Conservation (phyloP, 2,113 vertebrate genomes). For the Acrocephalus kingi region DNA sequence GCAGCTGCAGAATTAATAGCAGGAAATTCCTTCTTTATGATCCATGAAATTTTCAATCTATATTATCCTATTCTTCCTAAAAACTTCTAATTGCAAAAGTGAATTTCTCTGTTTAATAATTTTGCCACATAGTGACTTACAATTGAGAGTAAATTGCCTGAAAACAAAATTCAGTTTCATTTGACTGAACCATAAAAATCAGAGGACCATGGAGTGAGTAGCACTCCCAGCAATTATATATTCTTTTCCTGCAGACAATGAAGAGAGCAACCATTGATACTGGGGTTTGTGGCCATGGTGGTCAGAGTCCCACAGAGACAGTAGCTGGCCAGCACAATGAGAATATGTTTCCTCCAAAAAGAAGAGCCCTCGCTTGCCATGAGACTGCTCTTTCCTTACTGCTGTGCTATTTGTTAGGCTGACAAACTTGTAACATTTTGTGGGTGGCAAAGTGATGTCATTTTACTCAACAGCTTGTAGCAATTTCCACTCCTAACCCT, state of each 20-base stretch:
- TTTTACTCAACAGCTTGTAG: constrained; percentile 63
- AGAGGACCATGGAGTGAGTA: not conserved
- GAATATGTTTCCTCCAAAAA: not conserved
- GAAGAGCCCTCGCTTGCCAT: not conserved
- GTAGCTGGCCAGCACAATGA: not conserved
- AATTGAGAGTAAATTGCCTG: not conserved
- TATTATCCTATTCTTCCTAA: constrained; percentile 14
- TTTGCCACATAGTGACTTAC: not conserved
- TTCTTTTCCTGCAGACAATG: not conserved
- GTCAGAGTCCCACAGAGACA: not conserved
- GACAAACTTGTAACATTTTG: constrained; percentile 38
- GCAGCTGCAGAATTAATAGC: constrained; percentile 50
- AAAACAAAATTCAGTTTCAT: not conserved
- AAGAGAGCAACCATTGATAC: not conserved
- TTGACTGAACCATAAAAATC: not conserved
- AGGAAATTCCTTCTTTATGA: constrained; percentile 52
- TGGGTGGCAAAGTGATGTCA: constrained; percentile 76
- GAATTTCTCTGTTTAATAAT: not conserved
- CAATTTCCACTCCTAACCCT: constrained; percentile 71
- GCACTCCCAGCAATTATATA: not conserved
- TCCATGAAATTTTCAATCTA: constrained; percentile 12
- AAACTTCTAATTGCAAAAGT: not conserved
- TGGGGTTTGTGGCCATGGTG: not conserved
- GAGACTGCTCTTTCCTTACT: not conserved
- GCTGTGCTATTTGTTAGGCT: constrained; percentile 35